Evolutionary conservation across 2,797 vertebrate genomes (phyloP).

Genomic region (Crocodylus rhombifer): DNA sequence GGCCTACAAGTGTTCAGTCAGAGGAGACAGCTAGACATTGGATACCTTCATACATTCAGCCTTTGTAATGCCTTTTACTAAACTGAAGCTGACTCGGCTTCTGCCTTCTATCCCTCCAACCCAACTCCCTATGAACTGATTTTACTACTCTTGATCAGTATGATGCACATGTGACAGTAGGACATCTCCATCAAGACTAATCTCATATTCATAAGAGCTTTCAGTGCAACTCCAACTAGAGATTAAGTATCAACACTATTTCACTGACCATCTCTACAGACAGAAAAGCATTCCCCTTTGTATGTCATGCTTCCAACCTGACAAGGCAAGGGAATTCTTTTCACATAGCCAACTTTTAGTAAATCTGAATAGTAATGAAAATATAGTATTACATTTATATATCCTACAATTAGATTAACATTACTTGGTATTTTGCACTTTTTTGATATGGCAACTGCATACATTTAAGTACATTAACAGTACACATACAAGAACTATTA

Average conservation of each 20-base stretch:
- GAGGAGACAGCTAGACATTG: conserved; percentile 11
- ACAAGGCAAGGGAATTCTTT: conserved; percentile 55
- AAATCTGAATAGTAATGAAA: conserved; percentile 43
- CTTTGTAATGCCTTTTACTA: conserved; percentile 54
- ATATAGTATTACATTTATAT: background rate
- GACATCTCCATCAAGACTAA: conserved; percentile 70
- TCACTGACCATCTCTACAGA: conserved; percentile 50
- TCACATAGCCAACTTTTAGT: conserved; percentile 54
- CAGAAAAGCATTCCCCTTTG: conserved; percentile 41
- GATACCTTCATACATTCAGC: background rate
- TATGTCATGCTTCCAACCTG: conserved; percentile 56
- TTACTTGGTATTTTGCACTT: background rate
- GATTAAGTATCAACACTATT: conserved; percentile 68
- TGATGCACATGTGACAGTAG: conserved; percentile 63
- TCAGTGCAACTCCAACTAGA: conserved; percentile 70
- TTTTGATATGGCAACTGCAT: background rate
- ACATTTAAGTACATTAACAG: background rate
- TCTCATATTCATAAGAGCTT: conserved; percentile 75
- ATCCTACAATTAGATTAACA: background rate
- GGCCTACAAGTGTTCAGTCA: conserved; percentile 5
- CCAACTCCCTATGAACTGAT: background rate
- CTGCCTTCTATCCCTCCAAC: background rate
- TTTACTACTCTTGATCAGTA: conserved; percentile 33
- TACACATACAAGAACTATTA: background rate
- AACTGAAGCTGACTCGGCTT: conserved; percentile 55